Conservation (phyloP, 1,140 invertebrate genomes). For the Heliconius nattereri region DNA sequence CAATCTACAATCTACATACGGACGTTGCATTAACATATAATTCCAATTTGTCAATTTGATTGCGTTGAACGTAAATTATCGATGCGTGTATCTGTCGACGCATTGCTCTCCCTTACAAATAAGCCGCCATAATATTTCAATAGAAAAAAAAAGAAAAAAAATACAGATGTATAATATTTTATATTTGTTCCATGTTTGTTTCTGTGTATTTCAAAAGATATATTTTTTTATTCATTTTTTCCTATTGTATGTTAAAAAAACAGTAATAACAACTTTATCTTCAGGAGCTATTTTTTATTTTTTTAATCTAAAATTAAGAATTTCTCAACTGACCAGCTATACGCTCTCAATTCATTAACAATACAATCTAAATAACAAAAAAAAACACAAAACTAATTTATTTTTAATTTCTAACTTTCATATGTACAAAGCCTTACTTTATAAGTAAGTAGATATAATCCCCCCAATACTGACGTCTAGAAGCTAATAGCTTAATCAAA, state of each 20-base stretch:
- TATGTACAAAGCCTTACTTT: not conserved
- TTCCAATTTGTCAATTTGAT: slow-evolving; percentile 7
- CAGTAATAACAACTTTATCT: too few relatives aligned
- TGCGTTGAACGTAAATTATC: slow-evolving; percentile 10
- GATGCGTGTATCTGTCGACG: slow-evolving; percentile 9
- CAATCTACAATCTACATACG: slow-evolving; percentile 1
- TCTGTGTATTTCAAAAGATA: too few relatives aligned
- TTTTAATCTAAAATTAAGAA: too few relatives aligned
- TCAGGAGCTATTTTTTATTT: too few relatives aligned
- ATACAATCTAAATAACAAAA: too few relatives aligned
- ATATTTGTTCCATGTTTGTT: too few relatives aligned
- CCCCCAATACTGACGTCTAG: slow-evolving; percentile 8
- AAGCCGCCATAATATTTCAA: not conserved
- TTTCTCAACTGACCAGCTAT: too few relatives aligned
- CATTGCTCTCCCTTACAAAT: not conserved
- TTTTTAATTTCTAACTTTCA: not conserved
- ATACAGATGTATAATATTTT: too few relatives aligned
- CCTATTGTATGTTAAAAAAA: too few relatives aligned
- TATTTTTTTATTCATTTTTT: too few relatives aligned
- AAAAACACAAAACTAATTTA: not conserved
- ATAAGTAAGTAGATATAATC: slow-evolving; percentile 7
- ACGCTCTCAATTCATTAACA: too few relatives aligned
- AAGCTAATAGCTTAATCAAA: slow-evolving; percentile 14
- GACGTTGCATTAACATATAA: slow-evolving; percentile 7
- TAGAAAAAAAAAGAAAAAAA: not conserved